These are phyloP conservation scores for Ariopsis seemanni DNA, from an alignment of 2,113 vertebrate genomes.

Conservation along the genomic window DNA sequence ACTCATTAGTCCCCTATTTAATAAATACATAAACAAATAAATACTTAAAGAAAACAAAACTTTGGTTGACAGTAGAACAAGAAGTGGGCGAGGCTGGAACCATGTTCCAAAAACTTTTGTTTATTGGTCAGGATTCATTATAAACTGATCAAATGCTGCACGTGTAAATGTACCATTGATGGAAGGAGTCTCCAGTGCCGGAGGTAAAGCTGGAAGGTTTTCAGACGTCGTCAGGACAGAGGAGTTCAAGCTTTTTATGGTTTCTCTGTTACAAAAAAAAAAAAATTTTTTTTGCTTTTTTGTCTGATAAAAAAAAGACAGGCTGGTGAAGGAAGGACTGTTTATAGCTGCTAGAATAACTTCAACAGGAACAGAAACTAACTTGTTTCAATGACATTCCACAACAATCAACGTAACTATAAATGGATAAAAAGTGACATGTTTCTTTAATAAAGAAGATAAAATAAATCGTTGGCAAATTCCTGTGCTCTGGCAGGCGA, in stretches of 20 bases:
- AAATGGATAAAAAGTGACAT: not conserved
- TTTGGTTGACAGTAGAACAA: not conserved
- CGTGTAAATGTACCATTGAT: not conserved
- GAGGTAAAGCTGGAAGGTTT: not conserved
- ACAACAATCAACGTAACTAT: not conserved
- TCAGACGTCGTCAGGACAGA: too few species aligned
- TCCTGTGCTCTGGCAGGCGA: not conserved
- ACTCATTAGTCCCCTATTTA: not conserved
- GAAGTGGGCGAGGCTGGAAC: not conserved
- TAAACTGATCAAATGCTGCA: not conserved
- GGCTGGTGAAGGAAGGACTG: not conserved
- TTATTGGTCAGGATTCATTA: not conserved
- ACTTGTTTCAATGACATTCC: not conserved
- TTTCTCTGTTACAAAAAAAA: too few species aligned
- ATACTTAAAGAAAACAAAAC: not conserved
- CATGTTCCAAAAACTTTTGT: not conserved
- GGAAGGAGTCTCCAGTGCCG: not conserved
- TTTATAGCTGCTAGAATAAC: not conserved
- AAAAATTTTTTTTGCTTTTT: not conserved
- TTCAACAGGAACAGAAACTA: not conserved
- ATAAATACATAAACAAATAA: not conserved
- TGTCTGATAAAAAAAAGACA: not conserved
- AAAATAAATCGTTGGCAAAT: not conserved
- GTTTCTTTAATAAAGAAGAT: not conserved
- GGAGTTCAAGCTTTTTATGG: too few species aligned